A percentile compares a stretch with the other conserved stretches of the same genome.
Conservation (phyloP, 2,888 invertebrate species). For the Maniola hyperantus region DNA sequence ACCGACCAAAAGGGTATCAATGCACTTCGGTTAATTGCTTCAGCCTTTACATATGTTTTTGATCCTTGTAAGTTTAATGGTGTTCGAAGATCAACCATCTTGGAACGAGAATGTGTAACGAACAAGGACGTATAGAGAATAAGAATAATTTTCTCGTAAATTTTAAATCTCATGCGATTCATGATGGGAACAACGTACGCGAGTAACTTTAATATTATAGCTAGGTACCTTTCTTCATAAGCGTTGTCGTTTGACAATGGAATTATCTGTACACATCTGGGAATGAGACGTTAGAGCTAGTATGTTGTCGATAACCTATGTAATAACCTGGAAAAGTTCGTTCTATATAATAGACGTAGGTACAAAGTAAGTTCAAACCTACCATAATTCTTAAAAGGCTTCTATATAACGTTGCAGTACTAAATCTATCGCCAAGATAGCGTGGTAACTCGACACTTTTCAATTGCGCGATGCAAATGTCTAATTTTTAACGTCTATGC, state of each 20-base stretch:
- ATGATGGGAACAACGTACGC: background rate
- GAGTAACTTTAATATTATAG: background rate
- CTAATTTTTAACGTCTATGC: background rate
- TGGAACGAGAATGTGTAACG: background rate
- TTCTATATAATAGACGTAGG: too few relatives aligned
- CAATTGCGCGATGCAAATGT: background rate
- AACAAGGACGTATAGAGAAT: background rate
- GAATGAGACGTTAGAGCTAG: too few relatives aligned
- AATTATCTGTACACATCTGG: background rate
- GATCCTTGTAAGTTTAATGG: conserved; percentile 1
- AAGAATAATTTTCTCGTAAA: background rate
- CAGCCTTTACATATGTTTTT: conserved; percentile 19
- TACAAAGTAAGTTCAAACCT: too few relatives aligned
- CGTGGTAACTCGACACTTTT: background rate
- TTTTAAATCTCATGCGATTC: background rate
- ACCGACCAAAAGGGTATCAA: conserved; percentile 35
- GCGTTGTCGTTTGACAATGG: background rate
- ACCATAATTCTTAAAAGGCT: too few relatives aligned
- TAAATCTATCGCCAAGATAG: background rate
- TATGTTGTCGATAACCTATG: too few relatives aligned
- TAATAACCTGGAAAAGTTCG: background rate
- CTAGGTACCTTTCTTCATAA: background rate
- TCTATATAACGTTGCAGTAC: too few relatives aligned
- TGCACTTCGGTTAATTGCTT: conserved; percentile 31
- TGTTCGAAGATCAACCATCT: conserved; percentile 1